A percentile compares a stretch with the other conserved stretches of the same genome.
phyloP scores from a whole-genome alignment of 2,113 vertebrate genomes.

The Noturus placidus region DNA sequence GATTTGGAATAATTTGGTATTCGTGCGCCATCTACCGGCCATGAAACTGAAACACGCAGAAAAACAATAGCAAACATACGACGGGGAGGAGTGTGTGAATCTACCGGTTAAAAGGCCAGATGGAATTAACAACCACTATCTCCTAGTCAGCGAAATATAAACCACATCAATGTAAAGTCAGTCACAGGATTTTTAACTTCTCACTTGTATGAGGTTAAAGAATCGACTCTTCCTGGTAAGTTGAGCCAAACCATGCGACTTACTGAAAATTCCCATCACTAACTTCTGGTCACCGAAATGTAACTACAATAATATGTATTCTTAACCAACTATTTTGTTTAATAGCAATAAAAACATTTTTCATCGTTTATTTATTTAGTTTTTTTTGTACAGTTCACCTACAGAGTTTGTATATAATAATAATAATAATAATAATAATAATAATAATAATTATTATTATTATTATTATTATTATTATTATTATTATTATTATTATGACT shows the following conservation, averaged over 20 bases:
- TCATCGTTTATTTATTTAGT: background rate
- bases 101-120: background rate
- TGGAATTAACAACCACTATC: background rate
- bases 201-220: background rate
- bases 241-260: background rate
- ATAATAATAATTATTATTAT: no score
- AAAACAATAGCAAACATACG: background rate
- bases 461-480: background rate
- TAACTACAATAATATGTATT: background rate
- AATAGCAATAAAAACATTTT: background rate
- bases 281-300: background rate
- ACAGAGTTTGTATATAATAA: background rate
- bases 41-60: background rate
- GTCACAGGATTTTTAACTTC: background rate
- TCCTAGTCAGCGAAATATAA: background rate
- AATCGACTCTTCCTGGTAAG: no score
- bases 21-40: conserved; percentile 8
- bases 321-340: background rate
- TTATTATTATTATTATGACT: no score
- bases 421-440: no score
- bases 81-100: background rate
- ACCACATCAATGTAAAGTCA: background rate
- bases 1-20: background rate
- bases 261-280: background rate
- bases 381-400: background rate